These are phyloP conservation scores for Tipula confusa DNA, from an alignment of 2,888 invertebrate species.

Conservation along the genomic window DNA sequence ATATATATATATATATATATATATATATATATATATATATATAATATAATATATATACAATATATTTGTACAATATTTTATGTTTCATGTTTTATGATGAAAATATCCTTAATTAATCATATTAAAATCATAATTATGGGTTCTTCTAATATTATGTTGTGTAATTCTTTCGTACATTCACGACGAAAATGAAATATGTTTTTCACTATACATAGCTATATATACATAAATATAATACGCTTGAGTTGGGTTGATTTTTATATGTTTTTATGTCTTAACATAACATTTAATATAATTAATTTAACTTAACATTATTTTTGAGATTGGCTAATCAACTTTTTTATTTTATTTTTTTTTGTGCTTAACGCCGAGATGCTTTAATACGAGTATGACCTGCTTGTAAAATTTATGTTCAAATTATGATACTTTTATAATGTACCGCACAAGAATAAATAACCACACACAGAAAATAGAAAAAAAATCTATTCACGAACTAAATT, in stretches of 20 bases:
- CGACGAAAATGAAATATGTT: background rate
- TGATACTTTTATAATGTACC: background rate
- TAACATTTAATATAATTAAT: background rate
- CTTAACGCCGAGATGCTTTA: too few relatives aligned
- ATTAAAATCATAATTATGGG: background rate
- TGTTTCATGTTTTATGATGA: background rate
- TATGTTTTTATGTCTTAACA: background rate
- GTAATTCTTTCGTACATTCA: background rate
- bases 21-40: too few relatives aligned
- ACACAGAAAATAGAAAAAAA: background rate
- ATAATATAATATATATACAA: too few relatives aligned
- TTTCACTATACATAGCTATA: background rate
- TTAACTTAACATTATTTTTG: background rate
- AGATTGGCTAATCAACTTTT: slow-evolving; percentile 9
- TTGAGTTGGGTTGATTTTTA: background rate
- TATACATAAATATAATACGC: background rate
- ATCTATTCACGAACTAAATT: background rate
- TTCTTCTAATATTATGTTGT: background rate
- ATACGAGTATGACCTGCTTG: too few relatives aligned
- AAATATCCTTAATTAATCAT: slow-evolving; percentile 12
- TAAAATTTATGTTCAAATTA: background rate
- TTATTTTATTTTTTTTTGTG: too few relatives aligned
- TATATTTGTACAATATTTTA: too few relatives aligned
- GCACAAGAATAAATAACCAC: background rate
- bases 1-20: too few relatives aligned